phyloP scores from a whole-genome alignment of 2,888 invertebrate species.

The Tridacna gigas region DNA sequence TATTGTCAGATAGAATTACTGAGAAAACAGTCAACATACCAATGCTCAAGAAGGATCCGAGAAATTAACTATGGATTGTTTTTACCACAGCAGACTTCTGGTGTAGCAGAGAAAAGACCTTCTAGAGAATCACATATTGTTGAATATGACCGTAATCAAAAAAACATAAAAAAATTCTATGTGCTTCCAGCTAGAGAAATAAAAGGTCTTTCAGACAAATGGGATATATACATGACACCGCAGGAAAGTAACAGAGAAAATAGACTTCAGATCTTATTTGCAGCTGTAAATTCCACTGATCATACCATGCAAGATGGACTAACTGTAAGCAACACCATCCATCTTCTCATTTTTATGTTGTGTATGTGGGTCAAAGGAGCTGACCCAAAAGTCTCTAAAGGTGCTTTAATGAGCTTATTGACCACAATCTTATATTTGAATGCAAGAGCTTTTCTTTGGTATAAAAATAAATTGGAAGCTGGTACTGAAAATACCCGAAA shows the following conservation, averaged over 20 bases:
- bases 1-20: conserved; percentile 81
- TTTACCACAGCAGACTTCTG: conserved; percentile 19
- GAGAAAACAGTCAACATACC: conserved; percentile 72
- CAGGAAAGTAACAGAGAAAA: background rate
- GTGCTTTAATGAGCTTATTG: conserved; percentile 66
- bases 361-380: conserved; percentile 73
- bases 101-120: background rate
- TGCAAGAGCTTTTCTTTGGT: conserved; percentile 48
- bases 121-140: conserved; percentile 54
- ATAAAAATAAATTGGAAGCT: conserved; percentile 35
- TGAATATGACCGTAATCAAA: conserved; percentile 75
- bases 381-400: conserved; percentile 67
- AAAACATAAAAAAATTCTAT: conserved; percentile 66
- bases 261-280: conserved; percentile 30
- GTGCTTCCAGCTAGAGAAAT: conserved; percentile 60
- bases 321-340: conserved; percentile 23
- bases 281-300: conserved; percentile 30
- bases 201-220: conserved; percentile 4
- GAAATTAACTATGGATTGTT: conserved; percentile 80
- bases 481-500: conserved; percentile 33
- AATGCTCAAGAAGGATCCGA: conserved; percentile 75
- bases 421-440: conserved; percentile 60
- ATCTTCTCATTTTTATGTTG: conserved; percentile 56
- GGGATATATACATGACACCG: conserved; percentile 8
- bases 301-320: background rate